Conservation (phyloP, 2,113 vertebrate species). For the Sinocyclocheilus rhinocerous region DNA sequence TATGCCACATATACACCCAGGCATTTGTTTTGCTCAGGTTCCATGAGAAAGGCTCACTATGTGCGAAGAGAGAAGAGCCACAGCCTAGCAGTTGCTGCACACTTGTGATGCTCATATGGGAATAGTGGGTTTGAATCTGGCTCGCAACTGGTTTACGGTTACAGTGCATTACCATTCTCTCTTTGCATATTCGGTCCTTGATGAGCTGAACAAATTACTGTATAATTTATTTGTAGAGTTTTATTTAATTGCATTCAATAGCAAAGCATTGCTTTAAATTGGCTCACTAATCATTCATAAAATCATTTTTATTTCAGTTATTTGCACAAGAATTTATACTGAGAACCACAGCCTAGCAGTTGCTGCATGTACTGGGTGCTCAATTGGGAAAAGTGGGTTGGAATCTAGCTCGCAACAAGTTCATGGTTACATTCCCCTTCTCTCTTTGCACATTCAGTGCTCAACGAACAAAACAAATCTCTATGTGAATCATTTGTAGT, state of each 20-base stretch:
- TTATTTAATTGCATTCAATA: no score
- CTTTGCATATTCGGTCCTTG: background rate
- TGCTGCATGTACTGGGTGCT: background rate
- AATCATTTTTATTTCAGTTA: background rate
- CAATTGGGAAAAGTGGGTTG: background rate
- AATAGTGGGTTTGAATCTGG: background rate
- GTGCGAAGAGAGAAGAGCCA: no score
- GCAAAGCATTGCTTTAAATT: background rate
- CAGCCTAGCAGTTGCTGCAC: no score
- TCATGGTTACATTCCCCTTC: background rate
- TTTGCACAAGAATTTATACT: background rate
- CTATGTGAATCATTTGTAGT: background rate
- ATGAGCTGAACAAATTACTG: no score
- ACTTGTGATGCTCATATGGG: background rate
- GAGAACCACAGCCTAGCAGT: background rate
- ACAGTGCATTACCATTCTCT: background rate
- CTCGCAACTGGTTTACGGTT: background rate
- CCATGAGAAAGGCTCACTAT: no score
- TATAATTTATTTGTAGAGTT: background rate
- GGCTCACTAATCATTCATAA: background rate
- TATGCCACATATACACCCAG: no score
- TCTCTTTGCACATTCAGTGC: background rate
- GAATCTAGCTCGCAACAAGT: background rate
- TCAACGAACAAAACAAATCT: background rate
- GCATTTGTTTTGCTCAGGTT: no score